Conservation (phyloP, 2,888 invertebrate species). For the Drosophila prolongata region DNA sequence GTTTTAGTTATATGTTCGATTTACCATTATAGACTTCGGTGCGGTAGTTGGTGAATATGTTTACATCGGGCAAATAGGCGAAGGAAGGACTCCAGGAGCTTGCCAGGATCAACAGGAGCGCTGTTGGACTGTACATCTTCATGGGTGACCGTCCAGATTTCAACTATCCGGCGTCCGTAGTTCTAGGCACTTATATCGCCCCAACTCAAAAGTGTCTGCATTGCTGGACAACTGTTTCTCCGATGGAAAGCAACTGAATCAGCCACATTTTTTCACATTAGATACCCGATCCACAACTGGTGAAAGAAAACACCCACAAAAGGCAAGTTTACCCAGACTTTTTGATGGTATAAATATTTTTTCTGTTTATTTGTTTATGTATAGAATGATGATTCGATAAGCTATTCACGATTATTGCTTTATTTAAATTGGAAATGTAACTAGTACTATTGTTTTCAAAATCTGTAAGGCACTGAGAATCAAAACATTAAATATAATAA, state of each 20-base stretch:
- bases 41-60: constrained; percentile 68
- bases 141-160: background rate
- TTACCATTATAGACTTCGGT: constrained; percentile 67
- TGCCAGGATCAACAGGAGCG: constrained; percentile 45
- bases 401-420: background rate
- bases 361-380: background rate
- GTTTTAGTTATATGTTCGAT: background rate
- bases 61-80: constrained; percentile 60
- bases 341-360: background rate
- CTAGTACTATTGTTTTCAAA: background rate
- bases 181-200: constrained; percentile 14
- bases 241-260: constrained; percentile 5
- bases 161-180: background rate
- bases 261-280: constrained; percentile 1
- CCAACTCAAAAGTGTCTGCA: background rate
- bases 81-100: constrained; percentile 18
- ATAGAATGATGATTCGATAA: background rate
- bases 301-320: constrained; percentile 1
- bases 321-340: background rate
- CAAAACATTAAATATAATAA: background rate
- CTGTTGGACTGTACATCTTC: constrained; percentile 6
- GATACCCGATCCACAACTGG: background rate
- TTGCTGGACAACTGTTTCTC: background rate
- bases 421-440: background rate
- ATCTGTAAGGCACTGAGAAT: background rate